These are phyloP conservation scores for Empidonax traillii DNA, from an alignment of 2,113 vertebrate genomes.

Conservation along the genomic window DNA sequence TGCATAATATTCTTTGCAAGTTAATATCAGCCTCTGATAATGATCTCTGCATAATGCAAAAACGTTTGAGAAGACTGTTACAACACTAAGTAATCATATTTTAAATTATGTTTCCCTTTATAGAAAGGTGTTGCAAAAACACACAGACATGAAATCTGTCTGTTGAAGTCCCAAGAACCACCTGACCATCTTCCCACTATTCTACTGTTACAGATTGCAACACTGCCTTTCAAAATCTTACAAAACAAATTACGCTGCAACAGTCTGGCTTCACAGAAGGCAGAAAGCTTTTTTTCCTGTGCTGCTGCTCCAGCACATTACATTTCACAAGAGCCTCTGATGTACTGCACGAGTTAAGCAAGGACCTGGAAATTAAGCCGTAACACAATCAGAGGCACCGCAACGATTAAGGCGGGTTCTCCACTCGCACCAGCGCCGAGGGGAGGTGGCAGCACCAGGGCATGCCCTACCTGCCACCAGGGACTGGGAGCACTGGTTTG, in stretches of 20 bases:
- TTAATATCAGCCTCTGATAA: conserved; percentile 77
- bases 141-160: conserved; percentile 76
- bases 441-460: not conserved
- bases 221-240: conserved; percentile 49
- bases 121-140: conserved; percentile 82
- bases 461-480: not conserved
- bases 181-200: conserved; percentile 68
- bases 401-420: not conserved
- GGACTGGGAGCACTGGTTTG: not conserved
- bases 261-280: conserved; percentile 60
- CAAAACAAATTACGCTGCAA: conserved; percentile 59
- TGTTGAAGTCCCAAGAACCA: conserved; percentile 71
- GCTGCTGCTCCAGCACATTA: conserved; percentile 20
- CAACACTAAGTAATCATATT: conserved; percentile 81
- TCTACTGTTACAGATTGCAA: conserved; percentile 28
- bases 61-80: conserved; percentile 75
- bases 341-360: not conserved
- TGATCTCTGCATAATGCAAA: conserved; percentile 63
- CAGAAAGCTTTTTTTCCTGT: conserved; percentile 56
- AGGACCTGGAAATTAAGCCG: not conserved
- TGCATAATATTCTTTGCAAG: conserved; percentile 79
- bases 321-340: conserved; percentile 56
- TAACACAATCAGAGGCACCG: rapidly evolving
- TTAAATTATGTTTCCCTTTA: conserved; percentile 82
- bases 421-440: rapidly evolving